Evolutionary conservation across 2,888 invertebrate species (phyloP), one percentile per base, ranked within the genome.

Genomic region (Fissipunctia ypsillon): DNA sequence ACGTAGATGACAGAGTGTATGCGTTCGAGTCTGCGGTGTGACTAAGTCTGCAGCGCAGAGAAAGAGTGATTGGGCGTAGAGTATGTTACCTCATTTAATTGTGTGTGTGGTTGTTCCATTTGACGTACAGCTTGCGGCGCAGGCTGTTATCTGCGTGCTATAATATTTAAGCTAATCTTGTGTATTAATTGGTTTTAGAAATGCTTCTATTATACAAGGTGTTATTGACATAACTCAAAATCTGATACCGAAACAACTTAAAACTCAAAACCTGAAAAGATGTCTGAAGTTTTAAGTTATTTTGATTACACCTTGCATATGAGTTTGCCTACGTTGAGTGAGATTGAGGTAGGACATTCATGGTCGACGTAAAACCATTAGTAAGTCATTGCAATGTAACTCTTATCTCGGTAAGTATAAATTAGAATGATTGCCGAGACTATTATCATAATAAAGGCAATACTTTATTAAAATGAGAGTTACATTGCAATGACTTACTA

Each of bases 1-100:
- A 63, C 56, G 43, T 65, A 61, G 56, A 64, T 57, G 61, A 80
- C 50, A 78, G 67, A 65, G 69, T 69, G 61, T 59, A 45, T 76
- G 65, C 72, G 69, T 86, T 68, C 71, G 94, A 93, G 73, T 93
- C 41, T 96, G 96, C 84, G 94, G 94, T 76, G 96, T 96, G 85
- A 94, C 96, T 41, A 96, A 93, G 38, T 91, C 95, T n/a, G 93
- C 96, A 66, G 90, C 93, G n/a, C 48, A 94, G 97, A 25, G 97
- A 97, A 77, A 97, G 97, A 54, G 95, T 97, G 25, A 25, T 45
- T 78, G 57, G 71, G 71, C 48, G 71, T 48, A 73, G 70, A 50
- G 74, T 78, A 74, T 35, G 74, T 78, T 78, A 78, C 35, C 14
- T 71, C 35, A 35, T 71, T 57, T 50, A 78, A 48, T 70, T 59